A percentile compares a stretch with the other conserved stretches of the same genome.
These are phyloP conservation scores for Pterophyllum scalare DNA, from an alignment of 2,113 vertebrate species.

Conservation along the genomic window DNA sequence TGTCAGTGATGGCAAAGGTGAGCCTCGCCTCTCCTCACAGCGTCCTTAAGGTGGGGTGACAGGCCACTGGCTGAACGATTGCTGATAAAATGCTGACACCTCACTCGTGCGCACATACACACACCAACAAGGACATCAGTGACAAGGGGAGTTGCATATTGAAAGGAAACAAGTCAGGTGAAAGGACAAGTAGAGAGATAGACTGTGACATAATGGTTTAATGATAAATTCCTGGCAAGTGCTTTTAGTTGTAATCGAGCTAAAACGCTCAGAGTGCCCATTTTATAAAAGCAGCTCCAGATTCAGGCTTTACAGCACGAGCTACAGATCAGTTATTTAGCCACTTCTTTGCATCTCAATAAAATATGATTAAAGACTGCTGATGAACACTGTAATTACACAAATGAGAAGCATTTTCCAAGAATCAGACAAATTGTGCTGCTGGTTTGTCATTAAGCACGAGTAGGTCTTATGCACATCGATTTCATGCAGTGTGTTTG, in stretches of 20 bases:
- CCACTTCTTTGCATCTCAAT: slow-evolving; percentile 26
- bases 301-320: background rate
- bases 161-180: slow-evolving; percentile 52
- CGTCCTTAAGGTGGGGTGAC: slow-evolving; percentile 71
- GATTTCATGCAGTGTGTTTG: slow-evolving; percentile 58
- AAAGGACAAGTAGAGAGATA: slow-evolving; percentile 31
- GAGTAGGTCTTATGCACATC: slow-evolving; percentile 48
- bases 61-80: slow-evolving; percentile 71
- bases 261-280: background rate
- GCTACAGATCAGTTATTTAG: slow-evolving; percentile 14
- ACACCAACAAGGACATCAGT: slow-evolving; percentile 67
- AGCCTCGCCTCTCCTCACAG: slow-evolving; percentile 52
- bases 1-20: slow-evolving; percentile 80
- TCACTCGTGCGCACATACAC: slow-evolving; percentile 43
- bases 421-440: slow-evolving; percentile 29
- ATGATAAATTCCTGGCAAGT: slow-evolving; percentile 11
- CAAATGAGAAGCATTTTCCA: slow-evolving; percentile 36
- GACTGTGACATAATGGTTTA: slow-evolving; percentile 50
- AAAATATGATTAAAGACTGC: slow-evolving; percentile 31
- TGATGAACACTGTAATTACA: slow-evolving; percentile 34
- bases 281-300: slow-evolving; percentile 4
- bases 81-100: slow-evolving; percentile 75
- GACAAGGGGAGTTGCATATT: slow-evolving; percentile 55
- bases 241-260: slow-evolving; percentile 1
- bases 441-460: slow-evolving; percentile 35